Evolutionary conservation across 2,113 vertebrate genomes (phyloP), one percentile per base, ranked within the genome.

Genomic region (Mugil cephalus): DNA sequence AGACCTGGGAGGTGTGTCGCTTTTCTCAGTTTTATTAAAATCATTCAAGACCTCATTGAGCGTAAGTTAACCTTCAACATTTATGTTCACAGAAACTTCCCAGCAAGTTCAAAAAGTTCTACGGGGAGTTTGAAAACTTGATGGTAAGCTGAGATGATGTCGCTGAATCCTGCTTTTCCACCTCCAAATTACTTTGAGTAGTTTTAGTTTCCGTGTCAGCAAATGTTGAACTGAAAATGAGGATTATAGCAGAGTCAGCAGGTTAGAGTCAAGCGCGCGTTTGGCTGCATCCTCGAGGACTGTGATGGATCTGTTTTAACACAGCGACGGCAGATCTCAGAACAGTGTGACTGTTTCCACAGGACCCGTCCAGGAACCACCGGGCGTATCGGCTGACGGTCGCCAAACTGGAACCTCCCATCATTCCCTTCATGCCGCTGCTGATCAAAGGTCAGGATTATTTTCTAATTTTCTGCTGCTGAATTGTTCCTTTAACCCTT

Each of bases 321-420:
- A 68, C 48, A 0, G 36, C 8, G 65, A 62, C 13, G 40, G 35
- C 6, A 85, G 36, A 84, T 88, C 73, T 82, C 59, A 85, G 67
- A 78, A 46, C 74, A 51, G 63, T 82, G 75, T 74, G 60, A 67
- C 47, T 88, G 18, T 90, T 83, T 89, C 76, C 59, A 56, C 88
- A 99, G 98, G 98, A 99, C 89, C 98, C 98, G 36, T 99, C 98
- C 80, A 96, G 98, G 90, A 99, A 99, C 88, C 98, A 99, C 83
- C 91, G 98, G 60, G 95, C 96, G 30, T 99, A 99, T 90, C 93
- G 98, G 78, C 94, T 99, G 73, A 96, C 96, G 10, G 93, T 97
- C 59, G 93, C 97, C 79, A 98, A 99, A 82, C 91, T 98, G 93
- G 95, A 97, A 30, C 95, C 98, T 43, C 98, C 98, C 71, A 93